Evolutionary conservation across 2,888 invertebrate genomes (phyloP), one percentile per base, ranked within the genome.

Genomic region (Frankliniella fusca): DNA sequence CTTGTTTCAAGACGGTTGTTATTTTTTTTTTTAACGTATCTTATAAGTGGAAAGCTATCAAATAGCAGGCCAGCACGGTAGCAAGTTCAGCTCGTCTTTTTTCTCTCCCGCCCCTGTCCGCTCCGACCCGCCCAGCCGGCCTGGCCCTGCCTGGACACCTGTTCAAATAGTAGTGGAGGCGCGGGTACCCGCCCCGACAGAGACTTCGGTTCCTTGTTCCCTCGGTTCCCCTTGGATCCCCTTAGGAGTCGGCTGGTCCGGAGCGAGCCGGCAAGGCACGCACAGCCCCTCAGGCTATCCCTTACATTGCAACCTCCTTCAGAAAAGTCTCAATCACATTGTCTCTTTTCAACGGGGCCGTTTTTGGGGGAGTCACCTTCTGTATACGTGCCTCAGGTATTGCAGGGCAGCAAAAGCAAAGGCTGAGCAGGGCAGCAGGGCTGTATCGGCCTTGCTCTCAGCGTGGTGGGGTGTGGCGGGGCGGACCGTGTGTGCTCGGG

Each of bases 301-400:
- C 70, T 76, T 65, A 65, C 82, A 50, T 65, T 80, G n/a, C 82
- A 79, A 70, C 70, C 80, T 27, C 48, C 54, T 81, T 5, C n/a
- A n/a, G 5, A 38, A 38, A 38, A 38, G 38, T 38, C 38, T 38
- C 38, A 38, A 38, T 38, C 38, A 38, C 38, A 38, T 3, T 38
- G 38, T 38, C 3, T 38, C 38, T 38, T 38, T 38, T 38, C 38
- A 38, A 2, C 2, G 38, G 38, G 38, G 38, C 38, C 38, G 38
- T 38, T 38, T 38, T 38, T n/a, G n/a, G 38, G 38, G 38, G 38
- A 38, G 38, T 38, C 38, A 38, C 38, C 38, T 38, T 38, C 38
- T 38, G 5, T 38, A 5, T 38, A 38, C 5, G 38, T 38, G 38
- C 38, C 38, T 38, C 38, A 38, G 38, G 38, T 38, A 38, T 5